Evolutionary conservation across 1,140 invertebrate genomes (phyloP).

Genomic region (Stegodyphus dumicola): DNA sequence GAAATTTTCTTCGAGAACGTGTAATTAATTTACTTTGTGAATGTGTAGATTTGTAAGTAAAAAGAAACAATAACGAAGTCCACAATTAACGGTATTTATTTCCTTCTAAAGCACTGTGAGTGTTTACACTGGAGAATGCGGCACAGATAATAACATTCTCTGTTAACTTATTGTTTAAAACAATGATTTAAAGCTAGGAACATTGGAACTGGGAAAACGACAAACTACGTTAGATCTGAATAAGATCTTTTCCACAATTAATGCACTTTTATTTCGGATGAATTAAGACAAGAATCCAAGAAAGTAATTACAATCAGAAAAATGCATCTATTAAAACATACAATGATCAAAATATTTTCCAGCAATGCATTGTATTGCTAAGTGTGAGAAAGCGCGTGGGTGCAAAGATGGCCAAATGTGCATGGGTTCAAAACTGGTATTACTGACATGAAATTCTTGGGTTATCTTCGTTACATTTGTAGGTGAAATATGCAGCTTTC

Average conservation of each 20-base stretch:
- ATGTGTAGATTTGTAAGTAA: not conserved
- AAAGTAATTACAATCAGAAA: constrained; percentile 2
- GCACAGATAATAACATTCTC: constrained; percentile 33
- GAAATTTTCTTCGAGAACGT: not conserved
- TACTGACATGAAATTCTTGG: no score
- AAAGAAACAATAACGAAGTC: not conserved
- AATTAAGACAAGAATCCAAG: not conserved
- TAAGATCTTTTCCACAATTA: constrained; percentile 29
- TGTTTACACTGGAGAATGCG: constrained; percentile 41
- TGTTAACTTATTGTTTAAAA: constrained; percentile 27
- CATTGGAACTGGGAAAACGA: constrained; percentile 25
- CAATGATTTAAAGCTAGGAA: constrained; percentile 24
- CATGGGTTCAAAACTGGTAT: no score
- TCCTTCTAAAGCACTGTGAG: constrained; percentile 29
- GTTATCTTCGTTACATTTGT: no score
- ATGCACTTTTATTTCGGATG: constrained; percentile 1
- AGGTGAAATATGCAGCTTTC: no score
- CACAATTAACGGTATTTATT: constrained; percentile 59
- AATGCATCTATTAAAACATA: not conserved
- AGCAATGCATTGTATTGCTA: not conserved
- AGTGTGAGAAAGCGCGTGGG: not conserved
- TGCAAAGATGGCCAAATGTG: not conserved
- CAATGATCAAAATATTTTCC: not conserved
- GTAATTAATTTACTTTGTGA: not conserved
- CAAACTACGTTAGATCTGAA: constrained; percentile 11